Base-by-base conservation (phyloP, 1,140 invertebrate species). In the Copidosoma floridanum region DNA sequence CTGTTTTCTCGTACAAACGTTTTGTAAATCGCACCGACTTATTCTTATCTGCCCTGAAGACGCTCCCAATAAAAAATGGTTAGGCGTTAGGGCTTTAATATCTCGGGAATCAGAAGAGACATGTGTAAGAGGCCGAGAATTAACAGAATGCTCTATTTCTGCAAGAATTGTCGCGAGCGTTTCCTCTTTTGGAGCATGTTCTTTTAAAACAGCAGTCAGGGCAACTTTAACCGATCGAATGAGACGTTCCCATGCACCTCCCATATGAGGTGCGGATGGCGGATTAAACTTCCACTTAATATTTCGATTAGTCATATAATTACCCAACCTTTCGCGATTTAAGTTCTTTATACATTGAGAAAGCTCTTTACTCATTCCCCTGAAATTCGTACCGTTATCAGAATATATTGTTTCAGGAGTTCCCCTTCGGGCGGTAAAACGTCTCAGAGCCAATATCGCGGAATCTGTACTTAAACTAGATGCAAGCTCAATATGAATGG, bases 61-160 rank as follows among this genome's bases (percentile, higher is more conserved):
- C 1, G 29, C 12, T 11, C 71, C 69, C 20, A 72, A 66, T 3
- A 74, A 38, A 29, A 73, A 70, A 62, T 75, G 71, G 23, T 65
- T 71, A 8, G 71, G 69, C 7, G 70, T 67, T 11, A 71, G 40
- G 2, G 48, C 35, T 29, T 47, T 44, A 14, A 56, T 16, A 37
- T 69, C 65, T 8, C 38, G 20, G 12, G 57, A 23, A 18, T 67
- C 64, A n/a, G 57, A 35, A 0, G 41, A 27, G 2, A 56, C 43
- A 14, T 23, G 32, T 4, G 29, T 46, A 3, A 56, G 23, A 3
- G 54, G 43, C 2, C 41, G 24, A 6, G 41, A 46, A n/a, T 56
- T 56, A 14, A 56, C 29, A 11, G 16, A 10, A 14, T 56, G 43
- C n/a, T 56, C 43, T 2, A 35, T 35, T 23, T 56, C 54, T 2